Base-by-base conservation (phyloP, 2,888 invertebrate species). In the Megalurothrips usitatus region DNA sequence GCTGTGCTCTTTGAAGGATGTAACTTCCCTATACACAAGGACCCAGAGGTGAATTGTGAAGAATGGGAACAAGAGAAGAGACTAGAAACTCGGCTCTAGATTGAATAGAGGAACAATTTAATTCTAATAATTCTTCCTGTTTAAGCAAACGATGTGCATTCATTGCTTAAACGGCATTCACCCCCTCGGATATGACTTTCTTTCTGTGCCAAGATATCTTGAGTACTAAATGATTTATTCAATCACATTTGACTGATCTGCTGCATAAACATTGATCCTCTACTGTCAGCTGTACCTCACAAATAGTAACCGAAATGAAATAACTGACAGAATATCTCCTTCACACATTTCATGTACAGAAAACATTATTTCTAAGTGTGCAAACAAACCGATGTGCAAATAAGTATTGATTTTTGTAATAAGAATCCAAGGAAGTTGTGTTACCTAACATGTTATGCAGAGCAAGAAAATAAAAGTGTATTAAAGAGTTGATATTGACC, bases 161-260 rank as follows among this genome's bases (percentile, higher is more conserved):
- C 34, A 4, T 43, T 43, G 34, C 34, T 43, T 43, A 6, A 43
- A 43, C 6, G 6, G 34, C 34, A 43, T 43, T 43, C 34, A 43
- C 34, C 34, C 34, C 34, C 34, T 43, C 34, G 34, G 34, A 43
- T 58, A 58, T 14, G 58, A 58, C 58, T 58, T 58, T 58, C 58
- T 58, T 58, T 58, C 19, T 58, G 58, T 58, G 58, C 58, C 58
- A 58, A 58, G 58, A 58, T 19, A 58, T 58, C 58, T 58, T 58
- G 58, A 19, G 58, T 58, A 58, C 58, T 58, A 58, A 17, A 58
- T 58, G 58, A 19, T 58, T 19, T 58, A 19, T 58, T 19, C 14
- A 19, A 19, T 9, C 58, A 58, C 17, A 58, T 58, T 58, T 58
- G 58, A 58, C 58, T 58, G 58, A 58, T 58, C 19, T 58, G 58